Evolutionary conservation across 1,140 invertebrate genomes (phyloP).

Genomic region (Drosophila pallidifrons): DNA sequence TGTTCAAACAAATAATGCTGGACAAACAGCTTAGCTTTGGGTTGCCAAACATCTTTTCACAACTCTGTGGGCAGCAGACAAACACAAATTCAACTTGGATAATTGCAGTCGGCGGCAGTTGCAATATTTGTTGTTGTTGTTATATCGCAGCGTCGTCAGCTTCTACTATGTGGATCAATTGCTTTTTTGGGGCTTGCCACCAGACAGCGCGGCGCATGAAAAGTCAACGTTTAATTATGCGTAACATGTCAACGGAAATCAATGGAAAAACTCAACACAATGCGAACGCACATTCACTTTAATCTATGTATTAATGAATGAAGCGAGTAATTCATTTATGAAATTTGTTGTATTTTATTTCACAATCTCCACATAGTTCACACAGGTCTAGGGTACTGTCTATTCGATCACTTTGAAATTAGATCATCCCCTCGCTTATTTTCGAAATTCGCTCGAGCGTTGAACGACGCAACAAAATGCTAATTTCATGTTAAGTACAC

Average conservation of each 20-base stretch:
- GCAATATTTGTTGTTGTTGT: constrained; percentile 20
- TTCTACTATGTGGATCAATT: constrained; percentile 54
- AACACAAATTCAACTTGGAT: background rate
- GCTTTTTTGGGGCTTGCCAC: constrained; percentile 48
- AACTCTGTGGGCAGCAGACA: constrained; percentile 37
- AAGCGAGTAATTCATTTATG: background rate
- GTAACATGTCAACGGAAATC: constrained; percentile 66
- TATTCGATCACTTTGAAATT: constrained; percentile 1
- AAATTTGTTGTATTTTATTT: background rate
- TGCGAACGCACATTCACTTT: constrained; percentile 21
- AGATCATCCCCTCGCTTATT: constrained; percentile 28
- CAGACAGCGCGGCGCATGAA: constrained; percentile 64
- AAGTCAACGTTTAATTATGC: constrained; percentile 73
- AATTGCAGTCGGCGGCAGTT: constrained; percentile 32
- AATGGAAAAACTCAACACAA: constrained; percentile 37
- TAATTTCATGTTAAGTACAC: constrained; percentile 43
- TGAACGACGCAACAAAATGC: constrained; percentile 39
- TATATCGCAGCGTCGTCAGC: background rate
- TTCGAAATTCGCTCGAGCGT: constrained; percentile 44
- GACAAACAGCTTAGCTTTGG: constrained; percentile 11
- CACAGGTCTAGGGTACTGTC: background rate
- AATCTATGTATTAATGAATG: constrained; percentile 15
- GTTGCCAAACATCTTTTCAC: constrained; percentile 49
- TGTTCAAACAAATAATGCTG: constrained; percentile 6
- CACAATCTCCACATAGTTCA: background rate